Evolutionary conservation across 2,888 invertebrate species (phyloP).

Genomic region (Erebia epiphron): DNA sequence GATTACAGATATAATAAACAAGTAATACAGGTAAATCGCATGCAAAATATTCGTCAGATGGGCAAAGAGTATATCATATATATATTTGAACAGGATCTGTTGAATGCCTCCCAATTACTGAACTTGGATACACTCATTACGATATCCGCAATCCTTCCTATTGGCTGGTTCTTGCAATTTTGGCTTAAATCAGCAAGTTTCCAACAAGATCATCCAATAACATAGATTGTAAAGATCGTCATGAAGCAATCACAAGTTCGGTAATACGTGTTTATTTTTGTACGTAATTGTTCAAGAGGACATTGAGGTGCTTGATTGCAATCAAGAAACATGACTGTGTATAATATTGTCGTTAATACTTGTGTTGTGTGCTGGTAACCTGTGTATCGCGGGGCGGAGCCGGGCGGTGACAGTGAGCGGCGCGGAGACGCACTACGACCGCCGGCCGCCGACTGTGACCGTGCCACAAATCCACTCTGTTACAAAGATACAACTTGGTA

Average conservation of each 20-base stretch:
- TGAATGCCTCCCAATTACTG: neutral
- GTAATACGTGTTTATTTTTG: neutral
- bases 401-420: conserved; percentile 92
- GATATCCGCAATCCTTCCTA: neutral
- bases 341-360: conserved; percentile 2
- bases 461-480: conserved; percentile 80
- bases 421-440: conserved; percentile 91
- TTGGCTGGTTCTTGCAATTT: neutral
- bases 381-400: conserved; percentile 83
- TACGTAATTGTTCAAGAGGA: neutral
- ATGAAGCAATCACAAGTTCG: neutral
- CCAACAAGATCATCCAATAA: neutral
- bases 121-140: neutral
- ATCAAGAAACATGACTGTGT: conserved; percentile 17
- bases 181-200: neutral
- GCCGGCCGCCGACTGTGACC: conserved; percentile 94
- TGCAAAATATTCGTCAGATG: conserved; percentile 14
- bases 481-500: neutral
- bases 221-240: neutral
- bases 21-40: conserved; percentile 17
- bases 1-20: conserved; percentile 10
- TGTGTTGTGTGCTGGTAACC: conserved; percentile 65
- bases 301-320: conserved; percentile 4
- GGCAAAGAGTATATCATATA: conserved; percentile 1
- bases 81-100: neutral